phyloP scores from a whole-genome alignment of 2,113 vertebrate genomes.

The Caranx melampygus region DNA sequence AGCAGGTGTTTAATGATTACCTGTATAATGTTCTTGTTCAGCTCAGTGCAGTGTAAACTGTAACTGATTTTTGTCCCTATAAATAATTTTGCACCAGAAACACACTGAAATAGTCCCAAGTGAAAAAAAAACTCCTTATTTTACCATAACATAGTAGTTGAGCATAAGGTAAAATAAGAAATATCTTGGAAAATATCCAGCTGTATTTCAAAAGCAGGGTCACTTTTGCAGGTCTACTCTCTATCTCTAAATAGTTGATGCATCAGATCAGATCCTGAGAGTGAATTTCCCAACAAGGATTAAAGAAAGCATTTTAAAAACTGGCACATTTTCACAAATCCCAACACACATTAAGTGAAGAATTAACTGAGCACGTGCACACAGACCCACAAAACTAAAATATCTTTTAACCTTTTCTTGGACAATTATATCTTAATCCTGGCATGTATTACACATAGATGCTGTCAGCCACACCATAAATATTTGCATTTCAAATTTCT shows the following conservation, averaged over 20 bases:
- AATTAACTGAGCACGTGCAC: background rate
- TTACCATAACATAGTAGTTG: background rate
- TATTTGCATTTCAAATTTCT: conserved; percentile 68
- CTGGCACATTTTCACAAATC: background rate
- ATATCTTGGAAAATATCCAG: background rate
- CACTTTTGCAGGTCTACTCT: background rate
- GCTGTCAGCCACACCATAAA: background rate
- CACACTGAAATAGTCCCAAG: too few species aligned
- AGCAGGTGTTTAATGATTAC: too few species aligned
- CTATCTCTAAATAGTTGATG: background rate
- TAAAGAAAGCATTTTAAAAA: conserved; percentile 16
- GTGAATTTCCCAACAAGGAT: background rate
- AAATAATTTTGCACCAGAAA: too few species aligned
- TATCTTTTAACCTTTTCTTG: background rate
- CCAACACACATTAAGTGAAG: conserved; percentile 11
- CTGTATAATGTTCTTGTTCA: too few species aligned
- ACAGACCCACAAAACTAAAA: conserved; percentile 1
- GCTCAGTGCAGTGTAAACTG: too few species aligned
- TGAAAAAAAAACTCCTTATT: too few species aligned
- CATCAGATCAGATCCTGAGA: conserved; percentile 2
- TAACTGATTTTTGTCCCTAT: too few species aligned
- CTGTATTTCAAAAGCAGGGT: background rate
- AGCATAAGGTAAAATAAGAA: background rate
- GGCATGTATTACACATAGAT: background rate
- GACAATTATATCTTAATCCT: background rate